A percentile compares a stretch with the other conserved stretches of the same genome.
Conservation (phyloP, 2,113 vertebrate genomes). For the Zapus hudsonius region DNA sequence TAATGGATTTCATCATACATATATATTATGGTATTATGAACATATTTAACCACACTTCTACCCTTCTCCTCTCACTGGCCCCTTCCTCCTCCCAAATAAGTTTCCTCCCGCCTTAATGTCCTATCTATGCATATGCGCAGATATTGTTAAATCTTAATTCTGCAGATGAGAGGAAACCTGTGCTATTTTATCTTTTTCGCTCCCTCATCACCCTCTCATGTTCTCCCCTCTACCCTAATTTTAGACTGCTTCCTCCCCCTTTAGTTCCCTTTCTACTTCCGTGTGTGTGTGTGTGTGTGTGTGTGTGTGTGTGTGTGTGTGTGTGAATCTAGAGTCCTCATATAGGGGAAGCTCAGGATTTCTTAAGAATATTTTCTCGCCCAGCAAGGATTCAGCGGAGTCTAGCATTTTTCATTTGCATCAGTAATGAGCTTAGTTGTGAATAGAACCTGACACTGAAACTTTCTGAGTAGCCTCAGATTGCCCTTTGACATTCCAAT, state of each 20-base stretch:
- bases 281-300: background rate
- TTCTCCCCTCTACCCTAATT: no score
- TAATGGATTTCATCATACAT: background rate
- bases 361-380: slow-evolving; percentile 42
- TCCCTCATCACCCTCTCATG: no score
- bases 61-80: background rate
- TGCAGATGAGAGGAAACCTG: background rate
- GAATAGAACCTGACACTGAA: slow-evolving; percentile 37
- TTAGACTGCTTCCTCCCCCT: no score
- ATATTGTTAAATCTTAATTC: background rate
- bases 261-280: no score
- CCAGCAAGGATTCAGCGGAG: slow-evolving; percentile 10
- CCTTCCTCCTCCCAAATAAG: background rate
- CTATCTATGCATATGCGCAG: background rate
- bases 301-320: background rate
- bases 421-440: slow-evolving; percentile 27
- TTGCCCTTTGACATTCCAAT: slow-evolving; percentile 41
- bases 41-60: background rate
- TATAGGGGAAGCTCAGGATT: background rate
- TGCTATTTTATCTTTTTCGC: no score
- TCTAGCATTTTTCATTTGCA: slow-evolving; percentile 28
- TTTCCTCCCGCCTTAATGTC: background rate
- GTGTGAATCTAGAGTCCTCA: background rate
- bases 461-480: slow-evolving; percentile 17
- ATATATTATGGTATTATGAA: background rate